Conservation (phyloP, 2,113 vertebrate species). For the Psittacula cyanocephala region DNA sequence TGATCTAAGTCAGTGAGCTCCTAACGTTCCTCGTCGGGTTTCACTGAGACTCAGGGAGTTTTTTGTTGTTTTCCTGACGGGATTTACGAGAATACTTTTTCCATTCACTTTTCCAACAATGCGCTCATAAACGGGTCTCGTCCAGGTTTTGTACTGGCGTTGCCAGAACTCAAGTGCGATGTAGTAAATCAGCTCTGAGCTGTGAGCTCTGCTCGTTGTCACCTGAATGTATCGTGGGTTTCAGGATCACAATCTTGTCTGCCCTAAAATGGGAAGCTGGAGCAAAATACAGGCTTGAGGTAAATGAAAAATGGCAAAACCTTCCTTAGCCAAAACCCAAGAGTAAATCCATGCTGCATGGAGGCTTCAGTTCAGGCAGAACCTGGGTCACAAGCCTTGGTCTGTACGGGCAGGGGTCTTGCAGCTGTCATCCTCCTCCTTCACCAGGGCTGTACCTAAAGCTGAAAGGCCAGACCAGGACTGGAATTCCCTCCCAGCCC, state of each 20-base stretch:
- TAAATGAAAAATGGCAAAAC: too few relatives aligned
- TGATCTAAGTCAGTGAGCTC: not conserved
- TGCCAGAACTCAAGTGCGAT: not conserved
- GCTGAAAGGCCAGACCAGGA: not conserved
- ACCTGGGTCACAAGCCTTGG: not conserved
- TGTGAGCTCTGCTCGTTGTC: not conserved
- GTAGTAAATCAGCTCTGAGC: not conserved
- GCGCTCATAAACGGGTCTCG: not conserved
- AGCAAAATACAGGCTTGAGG: not conserved
- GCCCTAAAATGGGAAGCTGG: accelerated
- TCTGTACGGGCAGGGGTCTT: not conserved
- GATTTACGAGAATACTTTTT: constrained; percentile 2
- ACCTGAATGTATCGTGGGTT: accelerated
- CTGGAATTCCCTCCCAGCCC: not conserved
- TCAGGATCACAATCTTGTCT: accelerated
- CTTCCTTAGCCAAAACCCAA: not conserved
- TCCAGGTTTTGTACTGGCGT: not conserved
- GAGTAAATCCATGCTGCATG: accelerated
- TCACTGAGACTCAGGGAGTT: not conserved
- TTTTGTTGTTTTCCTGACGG: not conserved
- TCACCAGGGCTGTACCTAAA: not conserved
- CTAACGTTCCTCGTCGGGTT: not conserved
- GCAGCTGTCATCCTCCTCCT: not conserved
- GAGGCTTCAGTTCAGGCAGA: not conserved
- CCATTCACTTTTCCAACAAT: not conserved